These are phyloP conservation scores for Ophiothrix spiculata DNA, from an alignment of 35 echinoderm and acorn worm genomes.

Conservation along the genomic window DNA sequence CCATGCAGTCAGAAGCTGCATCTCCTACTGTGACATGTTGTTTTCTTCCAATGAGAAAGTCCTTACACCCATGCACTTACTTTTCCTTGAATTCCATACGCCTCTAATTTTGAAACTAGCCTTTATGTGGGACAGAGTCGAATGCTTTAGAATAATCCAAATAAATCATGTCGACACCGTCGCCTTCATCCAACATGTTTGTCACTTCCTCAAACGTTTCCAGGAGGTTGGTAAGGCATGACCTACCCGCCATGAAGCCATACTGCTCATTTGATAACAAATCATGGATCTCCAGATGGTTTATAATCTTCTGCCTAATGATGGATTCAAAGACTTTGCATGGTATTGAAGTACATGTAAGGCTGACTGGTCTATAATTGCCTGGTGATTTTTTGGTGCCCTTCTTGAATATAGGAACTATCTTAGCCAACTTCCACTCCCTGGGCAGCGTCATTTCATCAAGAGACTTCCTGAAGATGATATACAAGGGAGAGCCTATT, in stretches of 20 bases:
- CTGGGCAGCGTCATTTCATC: neutral
- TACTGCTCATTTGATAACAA: neutral
- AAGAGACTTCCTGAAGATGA: constrained; percentile 1
- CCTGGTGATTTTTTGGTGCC: neutral
- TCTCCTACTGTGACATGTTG: constrained; percentile 9
- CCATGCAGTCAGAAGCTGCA: constrained; percentile 17
- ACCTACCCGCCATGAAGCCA: constrained; percentile 17
- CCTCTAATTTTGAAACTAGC: constrained; percentile 24
- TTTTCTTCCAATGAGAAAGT: constrained; percentile 15
- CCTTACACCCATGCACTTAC: neutral
- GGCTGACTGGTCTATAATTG: constrained; percentile 23
- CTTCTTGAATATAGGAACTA: constrained; percentile 4
- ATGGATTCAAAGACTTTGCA: constrained; percentile 28
- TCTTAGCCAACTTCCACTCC: neutral
- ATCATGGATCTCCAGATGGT: neutral
- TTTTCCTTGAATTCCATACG: neutral
- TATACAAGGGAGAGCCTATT: neutral
- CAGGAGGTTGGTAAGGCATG: neutral
- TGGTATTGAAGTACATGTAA: constrained; percentile 14
- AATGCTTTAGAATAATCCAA: constrained; percentile 28
- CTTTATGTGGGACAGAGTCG: constrained; percentile 43
- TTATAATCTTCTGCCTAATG: constrained; percentile 9
- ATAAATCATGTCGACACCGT: constrained; percentile 12
- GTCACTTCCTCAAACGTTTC: neutral
- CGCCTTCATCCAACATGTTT: constrained; percentile 16